phyloP scores from a whole-genome alignment of 53 echinoderm and acorn worm genomes.

The Zoroaster sp. region DNA sequence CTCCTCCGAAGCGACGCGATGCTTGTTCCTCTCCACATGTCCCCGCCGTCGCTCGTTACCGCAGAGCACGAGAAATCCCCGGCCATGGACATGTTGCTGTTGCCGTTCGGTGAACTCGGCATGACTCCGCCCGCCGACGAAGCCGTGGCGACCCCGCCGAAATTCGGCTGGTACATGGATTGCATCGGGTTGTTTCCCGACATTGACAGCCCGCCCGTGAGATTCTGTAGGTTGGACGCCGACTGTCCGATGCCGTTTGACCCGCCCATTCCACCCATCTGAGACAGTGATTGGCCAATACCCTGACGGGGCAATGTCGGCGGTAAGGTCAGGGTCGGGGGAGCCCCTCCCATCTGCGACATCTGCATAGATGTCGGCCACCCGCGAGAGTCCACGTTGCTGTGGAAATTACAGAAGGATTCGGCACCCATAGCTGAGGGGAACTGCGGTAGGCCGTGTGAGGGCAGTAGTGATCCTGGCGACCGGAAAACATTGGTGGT shows the following conservation, averaged over 20 bases:
- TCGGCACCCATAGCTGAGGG: conserved; percentile 95
- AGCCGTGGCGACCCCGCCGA: conserved; percentile 86
- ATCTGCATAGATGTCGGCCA: conserved; percentile 89
- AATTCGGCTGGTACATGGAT: conserved; percentile 92
- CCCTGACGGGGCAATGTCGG: conserved; percentile 80
- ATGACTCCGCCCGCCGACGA: conserved; percentile 67
- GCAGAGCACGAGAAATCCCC: conserved; percentile 85
- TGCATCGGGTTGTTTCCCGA: conserved; percentile 86
- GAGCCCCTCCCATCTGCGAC: conserved; percentile 77
- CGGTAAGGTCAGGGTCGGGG: conserved; percentile 65
- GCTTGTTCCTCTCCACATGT: conserved; percentile 99
- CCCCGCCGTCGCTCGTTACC: conserved; percentile 65
- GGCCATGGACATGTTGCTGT: conserved; percentile 66
- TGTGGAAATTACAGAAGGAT: conserved; percentile 93
- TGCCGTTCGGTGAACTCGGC: conserved; percentile 84
- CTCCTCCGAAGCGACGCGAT: conserved; percentile 93
- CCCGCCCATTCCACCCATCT: conserved; percentile 51
- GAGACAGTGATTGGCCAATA: conserved; percentile 67
- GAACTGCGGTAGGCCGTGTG: conserved; percentile 96
- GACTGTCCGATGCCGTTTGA: conserved; percentile 69
- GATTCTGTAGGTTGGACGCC: conserved; percentile 67
- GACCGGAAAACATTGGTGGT: conserved; percentile 98
- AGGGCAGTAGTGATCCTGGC: conserved; percentile 92
- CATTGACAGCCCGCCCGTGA: conserved; percentile 65
- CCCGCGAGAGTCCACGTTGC: conserved; percentile 77